A percentile compares a stretch with the other conserved stretches of the same genome.
phyloP scores from a whole-genome alignment of 2,888 invertebrate genomes.

The Eupithecia vulgata region DNA sequence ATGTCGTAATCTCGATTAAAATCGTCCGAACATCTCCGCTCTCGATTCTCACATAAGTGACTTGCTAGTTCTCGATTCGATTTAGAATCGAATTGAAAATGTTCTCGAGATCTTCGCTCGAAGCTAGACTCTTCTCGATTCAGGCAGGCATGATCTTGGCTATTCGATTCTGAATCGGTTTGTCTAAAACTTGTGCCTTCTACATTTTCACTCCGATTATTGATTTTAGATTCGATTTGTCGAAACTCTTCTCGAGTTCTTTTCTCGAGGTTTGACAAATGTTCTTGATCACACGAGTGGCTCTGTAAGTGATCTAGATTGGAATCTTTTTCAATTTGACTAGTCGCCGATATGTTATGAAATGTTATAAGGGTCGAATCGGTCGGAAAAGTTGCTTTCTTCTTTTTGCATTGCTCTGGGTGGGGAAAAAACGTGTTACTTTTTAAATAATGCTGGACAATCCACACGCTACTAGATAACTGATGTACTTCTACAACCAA shows the following conservation, averaged over 20 bases:
- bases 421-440: slow-evolving; percentile 11
- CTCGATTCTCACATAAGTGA: not conserved
- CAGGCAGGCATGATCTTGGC: not conserved
- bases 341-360: slow-evolving; percentile 51
- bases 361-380: slow-evolving; percentile 62
- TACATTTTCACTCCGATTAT: not conserved
- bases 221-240: slow-evolving; percentile 37
- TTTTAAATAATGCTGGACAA: slow-evolving; percentile 1
- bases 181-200: not conserved
- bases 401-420: slow-evolving; percentile 53
- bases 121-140: slow-evolving; percentile 9
- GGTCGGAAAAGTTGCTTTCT: slow-evolving; percentile 61
- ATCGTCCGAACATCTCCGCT: not conserved
- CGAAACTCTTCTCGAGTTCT: not conserved
- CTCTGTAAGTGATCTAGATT: not conserved
- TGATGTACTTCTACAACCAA: no score
- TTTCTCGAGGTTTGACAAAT: not conserved
- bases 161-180: not conserved
- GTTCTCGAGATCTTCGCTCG: slow-evolving; percentile 2
- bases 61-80: not conserved
- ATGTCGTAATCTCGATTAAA: slow-evolving; percentile 1
- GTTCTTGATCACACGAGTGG: not conserved
- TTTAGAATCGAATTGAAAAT: not conserved
- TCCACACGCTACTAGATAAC: not conserved
- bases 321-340: slow-evolving; percentile 34